These are phyloP conservation scores for Nephrotoma flavescens DNA, from an alignment of 2,888 invertebrate species.

Conservation along the genomic window DNA sequence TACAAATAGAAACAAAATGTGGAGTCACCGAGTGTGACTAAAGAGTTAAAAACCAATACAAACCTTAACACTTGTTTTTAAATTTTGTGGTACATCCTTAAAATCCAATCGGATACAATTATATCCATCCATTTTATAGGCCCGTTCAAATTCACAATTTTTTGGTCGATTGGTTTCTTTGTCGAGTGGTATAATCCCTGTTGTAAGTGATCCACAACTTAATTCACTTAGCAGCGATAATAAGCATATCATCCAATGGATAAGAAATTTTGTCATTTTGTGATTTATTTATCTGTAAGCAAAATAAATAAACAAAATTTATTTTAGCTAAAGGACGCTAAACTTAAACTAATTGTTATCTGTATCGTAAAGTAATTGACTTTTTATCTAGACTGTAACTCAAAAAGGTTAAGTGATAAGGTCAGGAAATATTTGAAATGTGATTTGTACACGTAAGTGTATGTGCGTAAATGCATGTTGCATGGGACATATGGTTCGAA, in stretches of 20 bases:
- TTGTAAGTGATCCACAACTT: neutral
- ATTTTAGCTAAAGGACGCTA: neutral
- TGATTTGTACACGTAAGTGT: neutral
- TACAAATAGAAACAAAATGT: neutral
- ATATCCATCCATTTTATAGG: slow-evolving; percentile 8
- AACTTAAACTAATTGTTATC: neutral
- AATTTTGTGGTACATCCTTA: slow-evolving; percentile 3
- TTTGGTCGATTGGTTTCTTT: neutral
- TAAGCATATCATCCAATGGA: neutral
- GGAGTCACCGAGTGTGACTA: neutral
- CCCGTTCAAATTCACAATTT: neutral
- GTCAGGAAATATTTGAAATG: neutral
- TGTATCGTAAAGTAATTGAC: neutral
- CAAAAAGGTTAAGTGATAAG: neutral
- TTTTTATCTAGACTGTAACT: neutral
- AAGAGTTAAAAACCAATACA: neutral
- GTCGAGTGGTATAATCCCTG: neutral
- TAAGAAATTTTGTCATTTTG: neutral
- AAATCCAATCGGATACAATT: slow-evolving; percentile 7
- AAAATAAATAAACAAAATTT: neutral
- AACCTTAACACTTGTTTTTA: slow-evolving; percentile 7
- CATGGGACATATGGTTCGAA: too few relatives aligned
- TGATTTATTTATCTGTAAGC: neutral
- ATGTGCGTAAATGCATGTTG: too few relatives aligned
- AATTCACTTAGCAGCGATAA: neutral